Conservation (phyloP, 35 echinoderm and acorn worm genomes). For the Lytechinus variegatus region DNA sequence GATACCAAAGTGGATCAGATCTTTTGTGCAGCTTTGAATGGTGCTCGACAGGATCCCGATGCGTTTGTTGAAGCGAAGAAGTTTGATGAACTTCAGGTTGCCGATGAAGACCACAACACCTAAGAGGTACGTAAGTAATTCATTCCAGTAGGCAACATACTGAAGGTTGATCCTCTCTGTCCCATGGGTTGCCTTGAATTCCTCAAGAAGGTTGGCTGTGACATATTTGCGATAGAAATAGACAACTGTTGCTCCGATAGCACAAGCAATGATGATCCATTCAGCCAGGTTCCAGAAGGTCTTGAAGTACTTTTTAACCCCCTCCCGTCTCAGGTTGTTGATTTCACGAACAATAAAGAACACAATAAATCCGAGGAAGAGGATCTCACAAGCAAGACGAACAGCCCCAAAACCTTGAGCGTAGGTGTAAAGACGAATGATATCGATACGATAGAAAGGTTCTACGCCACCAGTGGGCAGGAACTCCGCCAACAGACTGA, state of each 20-base stretch:
- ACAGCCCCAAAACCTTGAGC: conserved; percentile 66
- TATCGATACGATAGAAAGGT: conserved; percentile 70
- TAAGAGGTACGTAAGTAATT: conserved; percentile 83
- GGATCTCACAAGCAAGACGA: conserved; percentile 69
- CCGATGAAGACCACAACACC: conserved; percentile 82
- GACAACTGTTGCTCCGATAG: conserved; percentile 65
- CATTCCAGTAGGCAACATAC: conserved; percentile 98
- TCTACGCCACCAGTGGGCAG: conserved; percentile 77
- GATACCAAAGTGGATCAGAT: conserved; percentile 89
- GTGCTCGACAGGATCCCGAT: conserved; percentile 90
- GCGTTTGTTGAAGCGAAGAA: conserved; percentile 89
- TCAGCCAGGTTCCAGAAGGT: conserved; percentile 89
- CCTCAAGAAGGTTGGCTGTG: conserved; percentile 54
- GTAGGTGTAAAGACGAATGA: conserved; percentile 69
- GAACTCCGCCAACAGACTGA: conserved; percentile 81
- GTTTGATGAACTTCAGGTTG: conserved; percentile 87
- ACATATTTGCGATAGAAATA: conserved; percentile 88
- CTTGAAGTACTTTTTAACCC: conserved; percentile 64
- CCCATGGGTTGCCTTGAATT: conserved; percentile 64
- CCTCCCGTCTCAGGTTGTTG: conserved; percentile 61
- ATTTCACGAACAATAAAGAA: conserved; percentile 77
- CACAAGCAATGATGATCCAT: conserved; percentile 69
- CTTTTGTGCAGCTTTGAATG: conserved; percentile 64
- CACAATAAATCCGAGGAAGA: conserved; percentile 80
- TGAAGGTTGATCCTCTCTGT: conserved; percentile 86